phyloP scores from a whole-genome alignment of 2,797 vertebrate species.

The Acestrorhynchus altus region DNA sequence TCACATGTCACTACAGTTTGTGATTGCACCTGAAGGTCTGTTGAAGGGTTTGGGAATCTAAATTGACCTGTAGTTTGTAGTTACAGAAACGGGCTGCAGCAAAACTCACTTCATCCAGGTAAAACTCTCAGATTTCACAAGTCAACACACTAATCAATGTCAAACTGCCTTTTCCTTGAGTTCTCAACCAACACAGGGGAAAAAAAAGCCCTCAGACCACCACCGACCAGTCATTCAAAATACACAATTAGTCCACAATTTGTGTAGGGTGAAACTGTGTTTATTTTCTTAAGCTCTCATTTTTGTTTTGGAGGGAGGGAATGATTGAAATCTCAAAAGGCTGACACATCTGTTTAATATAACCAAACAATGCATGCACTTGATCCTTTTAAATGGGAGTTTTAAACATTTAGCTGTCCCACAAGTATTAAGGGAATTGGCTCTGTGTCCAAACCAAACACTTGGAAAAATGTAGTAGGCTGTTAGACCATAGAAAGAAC shows the following conservation, averaged over 20 bases:
- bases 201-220: conserved; percentile 69
- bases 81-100: conserved; percentile 69
- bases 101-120: conserved; percentile 73
- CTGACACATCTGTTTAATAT: conserved; percentile 84
- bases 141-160: conserved; percentile 79
- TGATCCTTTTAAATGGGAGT: conserved; percentile 79
- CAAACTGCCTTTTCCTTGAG: conserved; percentile 72
- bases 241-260: conserved; percentile 82
- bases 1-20: conserved; percentile 38
- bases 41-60: conserved; percentile 62
- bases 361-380: conserved; percentile 82
- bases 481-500: conserved; percentile 63
- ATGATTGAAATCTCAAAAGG: conserved; percentile 77
- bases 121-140: conserved; percentile 74
- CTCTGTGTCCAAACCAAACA: conserved; percentile 78
- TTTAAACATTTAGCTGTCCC: conserved; percentile 80
- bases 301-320: conserved; percentile 67
- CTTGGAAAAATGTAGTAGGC: conserved; percentile 74
- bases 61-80: conserved; percentile 61
- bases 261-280: conserved; percentile 78
- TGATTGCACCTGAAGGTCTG: conserved; percentile 40
- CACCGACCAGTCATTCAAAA: conserved; percentile 77
- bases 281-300: conserved; percentile 77
- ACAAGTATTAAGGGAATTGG: conserved; percentile 78
- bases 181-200: conserved; percentile 67